Conservation (phyloP, 2,797 vertebrate species). For the Brotogeris chrysoptera region DNA sequence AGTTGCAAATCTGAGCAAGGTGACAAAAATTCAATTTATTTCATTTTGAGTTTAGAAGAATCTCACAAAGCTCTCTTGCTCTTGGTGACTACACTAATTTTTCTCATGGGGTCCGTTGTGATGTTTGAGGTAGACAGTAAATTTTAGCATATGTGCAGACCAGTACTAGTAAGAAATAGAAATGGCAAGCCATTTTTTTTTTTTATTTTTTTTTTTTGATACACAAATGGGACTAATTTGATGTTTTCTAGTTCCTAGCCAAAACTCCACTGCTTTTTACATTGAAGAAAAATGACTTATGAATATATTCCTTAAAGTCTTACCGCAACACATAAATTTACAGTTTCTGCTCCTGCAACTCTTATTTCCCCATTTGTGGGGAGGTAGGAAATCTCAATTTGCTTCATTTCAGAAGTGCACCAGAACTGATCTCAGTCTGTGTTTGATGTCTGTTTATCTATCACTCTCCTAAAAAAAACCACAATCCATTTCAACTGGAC, state of each 20-base stretch:
- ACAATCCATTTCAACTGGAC: neutral
- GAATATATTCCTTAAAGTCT: neutral
- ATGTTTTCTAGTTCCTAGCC: neutral
- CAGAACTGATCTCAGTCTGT: neutral
- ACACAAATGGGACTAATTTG: neutral
- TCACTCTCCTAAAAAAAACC: neutral
- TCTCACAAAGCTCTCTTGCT: neutral
- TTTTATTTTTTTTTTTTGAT: too few relatives aligned
- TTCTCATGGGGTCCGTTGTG: neutral
- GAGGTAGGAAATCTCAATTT: neutral
- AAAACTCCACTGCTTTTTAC: neutral
- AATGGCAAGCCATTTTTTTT: fast-evolving
- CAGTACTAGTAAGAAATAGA: neutral
- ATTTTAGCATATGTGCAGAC: neutral
- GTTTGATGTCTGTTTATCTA: slow-evolving; percentile 31
- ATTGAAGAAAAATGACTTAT: neutral
- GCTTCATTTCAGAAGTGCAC: neutral
- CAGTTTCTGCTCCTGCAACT: neutral
- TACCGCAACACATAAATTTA: neutral
- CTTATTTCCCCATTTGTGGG: neutral
- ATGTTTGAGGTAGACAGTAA: neutral
- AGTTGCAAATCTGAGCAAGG: neutral
- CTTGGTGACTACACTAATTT: neutral
- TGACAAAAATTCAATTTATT: neutral
- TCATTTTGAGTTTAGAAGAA: neutral